Evolutionary conservation across 2,797 vertebrate genomes (phyloP).

Genomic region (Poecilia velifera): DNA sequence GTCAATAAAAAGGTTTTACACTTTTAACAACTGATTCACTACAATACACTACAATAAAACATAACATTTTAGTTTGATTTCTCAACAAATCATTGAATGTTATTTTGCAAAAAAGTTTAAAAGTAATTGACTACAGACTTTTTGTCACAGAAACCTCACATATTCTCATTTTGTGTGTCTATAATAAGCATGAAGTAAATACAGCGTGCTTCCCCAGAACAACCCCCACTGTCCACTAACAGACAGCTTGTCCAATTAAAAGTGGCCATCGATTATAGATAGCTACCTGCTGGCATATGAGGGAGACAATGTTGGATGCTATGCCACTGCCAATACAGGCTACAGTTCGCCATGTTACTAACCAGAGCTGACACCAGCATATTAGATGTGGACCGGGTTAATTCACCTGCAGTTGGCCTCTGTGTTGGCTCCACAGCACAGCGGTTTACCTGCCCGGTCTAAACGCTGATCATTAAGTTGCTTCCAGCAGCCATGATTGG

Average conservation of each 20-base stretch:
- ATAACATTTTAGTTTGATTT: background rate
- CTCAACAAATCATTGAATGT: background rate
- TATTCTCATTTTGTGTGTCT: conserved; percentile 39
- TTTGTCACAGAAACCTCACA: conserved; percentile 21
- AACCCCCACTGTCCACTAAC: conserved; percentile 60
- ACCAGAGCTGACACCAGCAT: conserved; percentile 94
- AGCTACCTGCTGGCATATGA: conserved; percentile 78
- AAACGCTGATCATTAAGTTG: conserved; percentile 96
- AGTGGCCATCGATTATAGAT: conserved; percentile 82
- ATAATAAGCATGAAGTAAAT: conserved; percentile 52
- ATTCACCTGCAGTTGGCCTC: conserved; percentile 93
- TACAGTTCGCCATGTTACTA: conserved; percentile 85
- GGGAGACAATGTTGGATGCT: conserved; percentile 81
- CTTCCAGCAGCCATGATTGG: conserved; percentile 92
- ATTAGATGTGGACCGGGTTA: conserved; percentile 96
- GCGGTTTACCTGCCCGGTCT: conserved; percentile 90
- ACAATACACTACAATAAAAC: background rate
- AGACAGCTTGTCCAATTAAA: conserved; percentile 78
- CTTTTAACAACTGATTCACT: background rate
- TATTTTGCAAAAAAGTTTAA: conserved; percentile 19
- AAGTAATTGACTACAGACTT: conserved; percentile 44
- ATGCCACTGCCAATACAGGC: conserved; percentile 84
- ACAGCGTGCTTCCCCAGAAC: conserved; percentile 28
- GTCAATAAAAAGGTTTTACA: background rate
- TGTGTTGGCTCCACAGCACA: conserved; percentile 90